phyloP scores from a whole-genome alignment of 1,140 invertebrate genomes.

The Metaphire vulgaris region DNA sequence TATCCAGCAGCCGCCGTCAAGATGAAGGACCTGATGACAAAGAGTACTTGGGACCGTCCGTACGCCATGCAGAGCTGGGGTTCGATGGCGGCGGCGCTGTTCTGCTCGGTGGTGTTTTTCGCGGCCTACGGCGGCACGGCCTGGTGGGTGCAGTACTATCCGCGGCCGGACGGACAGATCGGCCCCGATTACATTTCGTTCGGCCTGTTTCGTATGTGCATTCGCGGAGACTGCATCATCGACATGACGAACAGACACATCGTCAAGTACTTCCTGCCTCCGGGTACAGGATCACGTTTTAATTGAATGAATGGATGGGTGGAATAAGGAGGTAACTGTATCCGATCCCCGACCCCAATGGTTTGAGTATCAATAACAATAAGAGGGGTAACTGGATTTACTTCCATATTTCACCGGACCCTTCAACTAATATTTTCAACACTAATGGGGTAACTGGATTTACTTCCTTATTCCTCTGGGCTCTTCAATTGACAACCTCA shows the following conservation, averaged over 20 bases:
- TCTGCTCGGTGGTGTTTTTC: constrained; percentile 11
- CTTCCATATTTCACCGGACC: too few relatives aligned
- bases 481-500: too few relatives aligned
- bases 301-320: too few relatives aligned
- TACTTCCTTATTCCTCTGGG: too few relatives aligned
- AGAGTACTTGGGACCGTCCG: constrained; percentile 21
- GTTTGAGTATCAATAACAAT: too few relatives aligned
- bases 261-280: constrained; percentile 4
- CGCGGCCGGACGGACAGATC: constrained; percentile 16
- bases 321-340: too few relatives aligned
- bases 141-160: constrained; percentile 24
- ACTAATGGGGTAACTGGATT: too few relatives aligned
- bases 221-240: constrained; percentile 15
- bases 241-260: constrained; percentile 13
- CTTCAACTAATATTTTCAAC: too few relatives aligned
- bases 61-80: constrained; percentile 21
- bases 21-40: constrained; percentile 25
- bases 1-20: background rate
- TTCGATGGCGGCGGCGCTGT: background rate
- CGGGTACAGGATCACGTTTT: too few relatives aligned
- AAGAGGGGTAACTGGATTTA: too few relatives aligned
- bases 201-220: constrained; percentile 22
- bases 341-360: too few relatives aligned
- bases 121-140: constrained; percentile 16
- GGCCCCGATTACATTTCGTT: constrained; percentile 3